phyloP scores from a whole-genome alignment of 1,140 invertebrate species.

The Heliothis virescens region DNA sequence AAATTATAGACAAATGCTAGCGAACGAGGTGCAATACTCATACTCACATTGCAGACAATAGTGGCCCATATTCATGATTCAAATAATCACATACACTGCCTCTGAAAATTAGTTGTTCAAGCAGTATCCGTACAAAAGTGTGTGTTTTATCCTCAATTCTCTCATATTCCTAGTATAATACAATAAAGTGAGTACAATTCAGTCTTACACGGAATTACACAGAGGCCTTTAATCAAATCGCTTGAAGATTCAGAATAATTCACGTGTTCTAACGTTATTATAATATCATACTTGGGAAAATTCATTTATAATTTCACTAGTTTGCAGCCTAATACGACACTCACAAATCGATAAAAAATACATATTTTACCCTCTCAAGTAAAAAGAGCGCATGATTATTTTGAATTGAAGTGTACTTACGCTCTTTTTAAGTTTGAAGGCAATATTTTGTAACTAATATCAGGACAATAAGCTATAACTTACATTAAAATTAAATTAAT shows the following conservation, averaged over 20 bases:
- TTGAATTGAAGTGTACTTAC: neutral
- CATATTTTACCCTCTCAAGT: too few species aligned
- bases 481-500: neutral
- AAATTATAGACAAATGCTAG: neutral
- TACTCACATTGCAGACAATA: conserved; percentile 11
- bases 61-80: conserved; percentile 14
- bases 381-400: too few species aligned
- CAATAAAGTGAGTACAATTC: conserved; percentile 23
- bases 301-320: neutral
- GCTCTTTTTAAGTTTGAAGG: neutral
- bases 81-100: conserved; percentile 2
- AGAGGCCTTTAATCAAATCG: conserved; percentile 41
- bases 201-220: conserved; percentile 43
- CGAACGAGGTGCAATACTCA: neutral
- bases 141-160: conserved; percentile 3
- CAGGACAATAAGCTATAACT: neutral
- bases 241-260: conserved; percentile 35
- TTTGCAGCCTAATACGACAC: neutral
- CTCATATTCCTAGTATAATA: conserved; percentile 25
- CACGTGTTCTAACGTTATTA: neutral
- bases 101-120: neutral
- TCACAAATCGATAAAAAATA: too few species aligned
- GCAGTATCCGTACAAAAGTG: conserved; percentile 5
- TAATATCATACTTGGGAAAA: conserved; percentile 32
- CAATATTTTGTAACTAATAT: neutral